Evolutionary conservation across 2,797 vertebrate genomes (phyloP).

Genomic region (Trachurus trachurus): DNA sequence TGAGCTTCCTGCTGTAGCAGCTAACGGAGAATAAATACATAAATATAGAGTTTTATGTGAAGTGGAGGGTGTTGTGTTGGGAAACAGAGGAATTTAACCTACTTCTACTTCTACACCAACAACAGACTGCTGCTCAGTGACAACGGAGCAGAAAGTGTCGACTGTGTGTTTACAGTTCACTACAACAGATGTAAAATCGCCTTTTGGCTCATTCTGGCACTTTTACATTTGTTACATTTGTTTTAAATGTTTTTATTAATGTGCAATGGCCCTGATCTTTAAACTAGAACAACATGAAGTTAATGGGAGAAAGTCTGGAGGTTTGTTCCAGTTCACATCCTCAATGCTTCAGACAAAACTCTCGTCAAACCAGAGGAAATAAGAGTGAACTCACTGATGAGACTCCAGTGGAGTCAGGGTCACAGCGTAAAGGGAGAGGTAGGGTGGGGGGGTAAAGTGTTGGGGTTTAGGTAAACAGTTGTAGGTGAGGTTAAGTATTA

Average conservation of each 20-base stretch:
- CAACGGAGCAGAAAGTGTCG: constrained; percentile 42
- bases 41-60: constrained; percentile 79
- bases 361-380: too few relatives aligned
- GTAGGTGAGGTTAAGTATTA: too few relatives aligned
- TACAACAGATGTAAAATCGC: too few relatives aligned
- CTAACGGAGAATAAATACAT: constrained; percentile 75
- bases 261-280: too few relatives aligned
- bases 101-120: constrained; percentile 63
- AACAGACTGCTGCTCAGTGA: constrained; percentile 54
- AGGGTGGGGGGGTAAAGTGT: too few relatives aligned
- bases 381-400: too few relatives aligned
- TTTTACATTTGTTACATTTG: too few relatives aligned
- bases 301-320: constrained; percentile 10
- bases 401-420: neutral
- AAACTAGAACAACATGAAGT: constrained; percentile 22
- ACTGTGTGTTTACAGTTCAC: constrained; percentile 35
- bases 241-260: too few relatives aligned
- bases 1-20: constrained; percentile 86
- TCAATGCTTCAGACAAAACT: too few relatives aligned
- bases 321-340: too few relatives aligned
- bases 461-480: too few relatives aligned
- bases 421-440: neutral
- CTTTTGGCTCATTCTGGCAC: too few relatives aligned
- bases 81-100: constrained; percentile 74
- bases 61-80: constrained; percentile 60